Conservation (phyloP, 2,113 vertebrate genomes). For the Lycaon pictus region DNA sequence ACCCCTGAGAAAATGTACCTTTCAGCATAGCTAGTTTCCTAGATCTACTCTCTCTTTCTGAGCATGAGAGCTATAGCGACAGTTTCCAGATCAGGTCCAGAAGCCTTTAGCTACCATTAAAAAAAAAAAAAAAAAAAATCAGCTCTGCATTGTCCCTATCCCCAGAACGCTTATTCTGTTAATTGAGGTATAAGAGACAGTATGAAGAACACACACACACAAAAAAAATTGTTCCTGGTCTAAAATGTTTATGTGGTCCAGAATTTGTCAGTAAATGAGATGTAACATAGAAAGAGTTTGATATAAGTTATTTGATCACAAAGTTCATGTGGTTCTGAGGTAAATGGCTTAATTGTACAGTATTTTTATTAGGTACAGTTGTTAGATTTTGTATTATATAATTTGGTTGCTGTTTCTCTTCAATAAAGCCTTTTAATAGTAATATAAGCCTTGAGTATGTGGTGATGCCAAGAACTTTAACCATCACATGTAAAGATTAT, state of each 20-base stretch:
- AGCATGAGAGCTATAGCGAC: no score
- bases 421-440: conserved; percentile 77
- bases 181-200: background rate
- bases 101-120: background rate
- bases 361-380: conserved; percentile 71
- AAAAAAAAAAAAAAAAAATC: background rate
- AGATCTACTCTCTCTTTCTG: background rate
- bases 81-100: background rate
- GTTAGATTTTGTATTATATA: conserved; percentile 65
- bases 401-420: conserved; percentile 67
- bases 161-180: background rate
- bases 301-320: conserved; percentile 56
- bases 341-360: conserved; percentile 74
- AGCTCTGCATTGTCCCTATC: background rate
- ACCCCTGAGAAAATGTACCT: background rate
- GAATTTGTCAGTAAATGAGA: conserved; percentile 33
- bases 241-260: conserved; percentile 13
- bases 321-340: conserved; percentile 48
- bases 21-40: background rate
- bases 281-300: background rate
- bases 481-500: conserved; percentile 57
- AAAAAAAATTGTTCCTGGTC: background rate
- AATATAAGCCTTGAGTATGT: conserved; percentile 39
- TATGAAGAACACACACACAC: background rate
- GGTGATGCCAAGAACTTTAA: conserved; percentile 46